Percentiles rank a stretch among this genome's conserved stretches.
Conservation (phyloP, 2,113 vertebrate genomes). For the Cichladusa arquata region DNA sequence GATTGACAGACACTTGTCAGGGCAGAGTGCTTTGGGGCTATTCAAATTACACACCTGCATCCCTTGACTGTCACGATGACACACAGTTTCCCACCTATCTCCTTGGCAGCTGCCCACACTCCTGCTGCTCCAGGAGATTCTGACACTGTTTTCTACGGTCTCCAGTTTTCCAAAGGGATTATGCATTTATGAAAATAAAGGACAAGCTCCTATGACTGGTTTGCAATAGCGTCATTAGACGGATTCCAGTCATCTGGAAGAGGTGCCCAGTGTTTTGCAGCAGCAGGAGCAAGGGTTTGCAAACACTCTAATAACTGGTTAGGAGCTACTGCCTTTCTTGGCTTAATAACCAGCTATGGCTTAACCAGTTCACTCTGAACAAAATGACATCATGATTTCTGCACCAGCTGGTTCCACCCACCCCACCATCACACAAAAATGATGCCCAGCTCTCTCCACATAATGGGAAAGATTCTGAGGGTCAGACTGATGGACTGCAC, state of each 20-base stretch:
- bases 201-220: background rate
- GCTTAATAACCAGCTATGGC: background rate
- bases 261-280: background rate
- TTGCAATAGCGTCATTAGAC: background rate
- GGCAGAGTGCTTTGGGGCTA: background rate
- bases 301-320: background rate
- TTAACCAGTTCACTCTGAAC: background rate
- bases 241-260: background rate
- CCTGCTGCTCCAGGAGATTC: rapidly evolving
- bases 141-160: background rate
- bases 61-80: rapidly evolving
- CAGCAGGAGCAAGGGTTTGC: background rate
- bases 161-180: background rate
- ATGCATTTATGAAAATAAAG: background rate
- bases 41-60: background rate
- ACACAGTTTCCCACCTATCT: background rate
- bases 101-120: background rate
- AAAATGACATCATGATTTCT: background rate
- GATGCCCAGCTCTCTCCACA: background rate
- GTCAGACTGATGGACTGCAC: background rate
- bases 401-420: background rate
- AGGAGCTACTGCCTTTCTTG: background rate
- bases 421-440: rapidly evolving
- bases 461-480: background rate
- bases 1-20: background rate